Evolutionary conservation across 2,888 invertebrate species (phyloP).

Genomic region (Sinotaia quadrata): DNA sequence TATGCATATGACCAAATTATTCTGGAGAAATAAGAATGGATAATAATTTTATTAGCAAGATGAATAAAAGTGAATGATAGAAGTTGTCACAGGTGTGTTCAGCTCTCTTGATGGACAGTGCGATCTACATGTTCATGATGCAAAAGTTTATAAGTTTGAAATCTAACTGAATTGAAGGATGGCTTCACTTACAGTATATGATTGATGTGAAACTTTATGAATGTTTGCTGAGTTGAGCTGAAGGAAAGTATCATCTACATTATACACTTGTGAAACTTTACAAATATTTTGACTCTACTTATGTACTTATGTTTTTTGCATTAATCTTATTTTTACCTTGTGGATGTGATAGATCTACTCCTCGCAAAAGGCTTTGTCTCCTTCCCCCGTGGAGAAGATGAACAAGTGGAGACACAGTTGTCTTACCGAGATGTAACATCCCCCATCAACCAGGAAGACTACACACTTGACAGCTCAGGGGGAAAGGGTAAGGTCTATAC

Average conservation of each 20-base stretch:
- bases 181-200: too few species aligned
- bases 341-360: slow-evolving; percentile 38
- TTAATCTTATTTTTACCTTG: not conserved
- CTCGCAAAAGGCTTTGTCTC: slow-evolving; percentile 65
- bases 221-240: not conserved
- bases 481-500: slow-evolving; percentile 39
- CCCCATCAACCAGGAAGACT: slow-evolving; percentile 67
- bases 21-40: too few species aligned
- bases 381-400: slow-evolving; percentile 48
- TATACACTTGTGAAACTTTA: not conserved
- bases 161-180: too few species aligned
- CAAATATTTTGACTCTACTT: not conserved
- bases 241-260: not conserved
- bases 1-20: too few species aligned
- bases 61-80: too few species aligned
- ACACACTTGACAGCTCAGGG: slow-evolving; percentile 63
- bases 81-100: too few species aligned
- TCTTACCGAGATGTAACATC: slow-evolving; percentile 67
- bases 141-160: too few species aligned
- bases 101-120: too few species aligned
- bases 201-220: too few species aligned
- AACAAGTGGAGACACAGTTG: slow-evolving; percentile 42
- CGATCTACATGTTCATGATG: too few species aligned
- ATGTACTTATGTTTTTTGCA: not conserved
- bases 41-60: too few species aligned